Base-by-base conservation (phyloP, 2,113 vertebrate species). In the Brachypteracias leptosomus region DNA sequence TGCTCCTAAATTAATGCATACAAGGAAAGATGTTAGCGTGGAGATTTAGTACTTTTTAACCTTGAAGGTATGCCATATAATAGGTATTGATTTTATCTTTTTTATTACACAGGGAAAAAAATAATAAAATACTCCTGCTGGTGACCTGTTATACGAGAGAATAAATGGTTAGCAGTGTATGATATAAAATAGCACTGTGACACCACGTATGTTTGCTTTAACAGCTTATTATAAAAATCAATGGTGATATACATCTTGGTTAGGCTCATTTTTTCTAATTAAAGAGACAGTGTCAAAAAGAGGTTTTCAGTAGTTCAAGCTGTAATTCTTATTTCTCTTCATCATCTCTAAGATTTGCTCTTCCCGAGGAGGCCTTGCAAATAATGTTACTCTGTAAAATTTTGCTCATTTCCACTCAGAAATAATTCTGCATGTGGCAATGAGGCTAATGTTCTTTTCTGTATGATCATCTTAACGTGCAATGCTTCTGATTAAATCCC, bases 161-260 rank as follows among this genome's bases (percentile, higher is more conserved):
- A 93, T 95, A 96, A 96, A 97, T 94, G 95, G 90, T 80, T 79
- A 91, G 90, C 85, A 83, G 71, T 75, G 86, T 91, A 94, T 91
- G 94, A 83, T 96, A 94, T 97, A 97, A 96, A 97, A 91, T 7
- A 94, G 90, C 86, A 88, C 1, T 1, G 86, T 96, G 96, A 94
- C 96, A 96, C 96, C 93, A 97, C 58, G 90, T 90, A 78, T 95
- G 92, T 96, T 96, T 96, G 90, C 95, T 96, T 96, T 96, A 96
- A 97, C 95, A 96, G 93, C 96, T 96, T 96, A 96, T 97, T 97
- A 96, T 86, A 96, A 96, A 97, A 96, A 96, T 97, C 96, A 93
- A 93, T 97, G 76, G n/a, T 82, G 86, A 96, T 89, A 93, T 95
- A 95, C 88, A 92, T 95, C 96, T 96, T 92, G 83, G 88, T 95